These are phyloP conservation scores for Rachycentron canadum DNA, from an alignment of 2,797 vertebrate genomes.

Conservation along the genomic window DNA sequence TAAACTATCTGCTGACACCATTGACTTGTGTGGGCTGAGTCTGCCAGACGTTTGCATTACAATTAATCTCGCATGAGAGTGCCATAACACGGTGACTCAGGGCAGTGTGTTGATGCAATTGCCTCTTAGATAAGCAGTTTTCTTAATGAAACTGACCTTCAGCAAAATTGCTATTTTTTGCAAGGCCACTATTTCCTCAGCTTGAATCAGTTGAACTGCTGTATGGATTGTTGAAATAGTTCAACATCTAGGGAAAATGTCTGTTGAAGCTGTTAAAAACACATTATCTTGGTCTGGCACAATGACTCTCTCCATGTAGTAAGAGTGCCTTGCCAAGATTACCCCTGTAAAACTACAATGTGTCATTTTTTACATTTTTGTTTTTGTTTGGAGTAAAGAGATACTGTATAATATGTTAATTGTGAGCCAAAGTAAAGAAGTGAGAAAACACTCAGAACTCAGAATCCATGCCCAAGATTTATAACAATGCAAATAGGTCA, in stretches of 20 bases:
- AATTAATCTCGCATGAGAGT: slow-evolving; percentile 31
- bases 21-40: neutral
- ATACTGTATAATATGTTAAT: neutral
- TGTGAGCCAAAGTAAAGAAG: neutral
- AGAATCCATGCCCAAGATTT: too few relatives aligned
- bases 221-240: neutral
- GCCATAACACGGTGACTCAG: slow-evolving; percentile 1
- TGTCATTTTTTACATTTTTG: neutral
- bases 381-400: neutral
- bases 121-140: slow-evolving; percentile 8
- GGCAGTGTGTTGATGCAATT: neutral
- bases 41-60: neutral
- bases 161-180: neutral
- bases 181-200: neutral
- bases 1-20: slow-evolving; percentile 18
- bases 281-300: neutral
- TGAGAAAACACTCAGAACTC: too few relatives aligned
- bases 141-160: slow-evolving; percentile 25
- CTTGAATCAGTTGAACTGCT: neutral
- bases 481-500: too few relatives aligned
- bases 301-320: neutral
- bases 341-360: neutral
- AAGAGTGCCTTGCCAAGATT: neutral
- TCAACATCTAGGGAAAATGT: neutral
- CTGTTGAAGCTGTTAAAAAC: neutral